A percentile compares a stretch with the other conserved stretches of the same genome.
These are phyloP conservation scores for Thamnophis sirtalis DNA, from an alignment of 2,113 vertebrate species.

Conservation along the genomic window DNA sequence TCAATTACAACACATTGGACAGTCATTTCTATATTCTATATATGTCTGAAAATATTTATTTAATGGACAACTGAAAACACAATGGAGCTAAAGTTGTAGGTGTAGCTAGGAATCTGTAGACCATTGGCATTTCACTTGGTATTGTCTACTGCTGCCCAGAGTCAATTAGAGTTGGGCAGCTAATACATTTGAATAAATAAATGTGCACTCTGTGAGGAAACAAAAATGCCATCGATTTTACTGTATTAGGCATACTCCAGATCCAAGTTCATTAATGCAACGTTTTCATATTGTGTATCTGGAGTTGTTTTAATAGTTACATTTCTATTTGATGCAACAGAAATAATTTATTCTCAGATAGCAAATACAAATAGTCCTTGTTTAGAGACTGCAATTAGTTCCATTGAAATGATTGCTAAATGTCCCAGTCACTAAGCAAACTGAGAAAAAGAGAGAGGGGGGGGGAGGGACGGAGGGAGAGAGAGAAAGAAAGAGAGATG, in stretches of 20 bases:
- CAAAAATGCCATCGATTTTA: neutral
- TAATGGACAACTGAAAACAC: neutral
- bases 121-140: neutral
- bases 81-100: neutral
- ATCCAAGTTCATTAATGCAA: neutral
- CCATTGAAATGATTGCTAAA: neutral
- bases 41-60: neutral
- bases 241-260: neutral
- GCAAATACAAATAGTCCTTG: neutral
- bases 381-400: neutral
- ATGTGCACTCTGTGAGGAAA: neutral
- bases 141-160: neutral
- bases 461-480: accelerated
- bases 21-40: neutral
- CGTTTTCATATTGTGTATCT: neutral
- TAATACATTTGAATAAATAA: neutral
- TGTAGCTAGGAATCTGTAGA: neutral
- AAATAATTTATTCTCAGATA: neutral
- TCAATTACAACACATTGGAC: neutral
- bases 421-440: neutral
- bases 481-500: neutral
- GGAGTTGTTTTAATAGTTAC: neutral
- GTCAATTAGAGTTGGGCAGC: neutral
- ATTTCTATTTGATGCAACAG: neutral
- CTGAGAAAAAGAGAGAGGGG: neutral